A percentile compares a stretch with the other conserved stretches of the same genome.
Conservation (phyloP, 2,113 vertebrate genomes). For the Stigmatopora nigra region DNA sequence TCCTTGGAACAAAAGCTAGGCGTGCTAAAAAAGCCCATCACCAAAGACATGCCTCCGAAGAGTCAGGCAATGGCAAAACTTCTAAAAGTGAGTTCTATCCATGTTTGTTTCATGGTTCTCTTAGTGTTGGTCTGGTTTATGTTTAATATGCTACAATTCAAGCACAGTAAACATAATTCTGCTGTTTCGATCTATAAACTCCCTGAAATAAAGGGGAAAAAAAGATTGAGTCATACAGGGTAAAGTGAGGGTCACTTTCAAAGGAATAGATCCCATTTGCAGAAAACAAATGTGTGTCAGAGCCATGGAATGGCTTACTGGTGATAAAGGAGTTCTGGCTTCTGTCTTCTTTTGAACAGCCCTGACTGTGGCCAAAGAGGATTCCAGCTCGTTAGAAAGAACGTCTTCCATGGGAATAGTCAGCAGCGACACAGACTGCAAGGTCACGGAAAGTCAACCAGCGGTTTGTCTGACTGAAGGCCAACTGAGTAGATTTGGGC, state of each 20-base stretch:
- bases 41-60: slow-evolving; percentile 39
- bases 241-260: slow-evolving; percentile 47
- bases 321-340: slow-evolving; percentile 59
- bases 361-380: slow-evolving; percentile 51
- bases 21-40: slow-evolving; percentile 52
- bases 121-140: slow-evolving; percentile 29
- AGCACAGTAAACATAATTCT: slow-evolving; percentile 37
- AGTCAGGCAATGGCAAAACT: slow-evolving; percentile 47
- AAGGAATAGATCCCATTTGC: slow-evolving; percentile 48
- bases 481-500: slow-evolving; percentile 25
- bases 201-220: slow-evolving; percentile 20
- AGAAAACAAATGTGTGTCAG: slow-evolving; percentile 58
- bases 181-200: slow-evolving; percentile 36
- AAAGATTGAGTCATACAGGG: slow-evolving; percentile 41
- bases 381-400: slow-evolving; percentile 54
- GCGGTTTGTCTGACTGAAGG: slow-evolving; percentile 23
- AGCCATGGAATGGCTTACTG: slow-evolving; percentile 50
- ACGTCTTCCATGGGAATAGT: slow-evolving; percentile 41
- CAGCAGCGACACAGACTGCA: slow-evolving; percentile 45
- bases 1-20: slow-evolving; percentile 76
- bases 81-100: slow-evolving; percentile 70
- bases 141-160: slow-evolving; percentile 33
- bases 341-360: slow-evolving; percentile 55
- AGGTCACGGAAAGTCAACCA: slow-evolving; percentile 29
- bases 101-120: slow-evolving; percentile 8